Evolutionary conservation across 2,888 invertebrate genomes (phyloP).

Genomic region (Scrobipalpa atriplicella): DNA sequence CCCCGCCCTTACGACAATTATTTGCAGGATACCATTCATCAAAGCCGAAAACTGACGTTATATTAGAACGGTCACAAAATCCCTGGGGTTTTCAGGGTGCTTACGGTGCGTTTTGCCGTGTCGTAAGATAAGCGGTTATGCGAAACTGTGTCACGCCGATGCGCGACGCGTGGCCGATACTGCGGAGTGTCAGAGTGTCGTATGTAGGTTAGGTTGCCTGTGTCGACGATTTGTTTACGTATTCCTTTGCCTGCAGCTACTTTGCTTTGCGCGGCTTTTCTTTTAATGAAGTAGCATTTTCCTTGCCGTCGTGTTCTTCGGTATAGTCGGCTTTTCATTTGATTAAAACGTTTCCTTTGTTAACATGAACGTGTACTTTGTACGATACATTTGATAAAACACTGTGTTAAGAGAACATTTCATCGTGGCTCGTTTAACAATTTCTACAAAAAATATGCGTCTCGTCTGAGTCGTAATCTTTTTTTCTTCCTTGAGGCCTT

Average conservation of each 20-base stretch:
- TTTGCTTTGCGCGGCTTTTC: constrained; percentile 13
- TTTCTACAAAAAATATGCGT: constrained; percentile 8
- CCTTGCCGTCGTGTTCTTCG: constrained; percentile 13
- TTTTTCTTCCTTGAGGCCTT: constrained; percentile 22
- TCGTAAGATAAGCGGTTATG: constrained; percentile 26
- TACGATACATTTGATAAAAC: constrained; percentile 20
- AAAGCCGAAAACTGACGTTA: constrained; percentile 40
- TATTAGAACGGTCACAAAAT: constrained; percentile 32
- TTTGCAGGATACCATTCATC: constrained; percentile 74
- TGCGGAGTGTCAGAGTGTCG: background rate
- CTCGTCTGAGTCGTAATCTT: constrained; percentile 14
- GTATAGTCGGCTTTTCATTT: constrained; percentile 16
- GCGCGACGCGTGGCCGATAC: constrained; percentile 1
- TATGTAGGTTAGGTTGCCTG: constrained; percentile 22
- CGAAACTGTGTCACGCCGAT: constrained; percentile 31
- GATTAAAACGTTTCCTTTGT: constrained; percentile 20
- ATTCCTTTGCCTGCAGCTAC: constrained; percentile 8
- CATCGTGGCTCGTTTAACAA: constrained; percentile 20
- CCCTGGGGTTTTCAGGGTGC: constrained; percentile 22
- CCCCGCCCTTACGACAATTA: constrained; percentile 57
- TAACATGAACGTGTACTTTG: constrained; percentile 6
- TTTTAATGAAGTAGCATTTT: constrained; percentile 15
- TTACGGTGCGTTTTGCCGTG: constrained; percentile 26
- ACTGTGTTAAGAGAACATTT: constrained; percentile 10
- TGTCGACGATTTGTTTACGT: constrained; percentile 12